phyloP scores from a whole-genome alignment of 2,797 vertebrate genomes.

The Chelmon rostratus region DNA sequence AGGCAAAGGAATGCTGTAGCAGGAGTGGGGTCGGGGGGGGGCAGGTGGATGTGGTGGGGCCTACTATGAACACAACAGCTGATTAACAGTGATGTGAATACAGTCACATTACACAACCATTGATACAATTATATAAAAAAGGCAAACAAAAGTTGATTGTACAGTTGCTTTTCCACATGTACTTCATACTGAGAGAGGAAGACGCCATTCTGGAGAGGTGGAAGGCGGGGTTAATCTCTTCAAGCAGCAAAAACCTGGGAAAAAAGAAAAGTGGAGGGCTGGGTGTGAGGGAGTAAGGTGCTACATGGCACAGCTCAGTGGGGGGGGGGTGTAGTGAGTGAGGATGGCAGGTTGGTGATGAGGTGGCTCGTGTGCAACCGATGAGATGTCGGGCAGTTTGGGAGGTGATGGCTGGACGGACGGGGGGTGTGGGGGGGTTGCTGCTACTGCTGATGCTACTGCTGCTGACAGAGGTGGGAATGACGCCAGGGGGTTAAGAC shows the following conservation, averaged over 20 bases:
- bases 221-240: slow-evolving; percentile 74
- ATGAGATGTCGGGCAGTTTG: slow-evolving; percentile 16
- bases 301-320: slow-evolving; percentile 66
- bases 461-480: slow-evolving; percentile 45
- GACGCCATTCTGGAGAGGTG: slow-evolving; percentile 71
- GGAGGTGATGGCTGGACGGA: slow-evolving; percentile 7
- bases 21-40: neutral
- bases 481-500: slow-evolving; percentile 41
- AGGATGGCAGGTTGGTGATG: slow-evolving; percentile 4
- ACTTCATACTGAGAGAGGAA: slow-evolving; percentile 83
- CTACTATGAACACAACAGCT: slow-evolving; percentile 66
- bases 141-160: slow-evolving; percentile 81
- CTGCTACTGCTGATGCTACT: slow-evolving; percentile 63
- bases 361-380: slow-evolving; percentile 30
- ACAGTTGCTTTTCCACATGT: slow-evolving; percentile 82
- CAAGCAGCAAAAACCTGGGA: slow-evolving; percentile 69
- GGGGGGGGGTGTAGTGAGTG: neutral
- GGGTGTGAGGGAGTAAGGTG: slow-evolving; percentile 42
- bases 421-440: neutral
- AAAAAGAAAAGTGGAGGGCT: neutral
- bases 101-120: slow-evolving; percentile 73
- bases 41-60: slow-evolving; percentile 61
- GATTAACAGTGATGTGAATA: slow-evolving; percentile 71
- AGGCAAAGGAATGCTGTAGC: slow-evolving; percentile 39
- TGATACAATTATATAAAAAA: slow-evolving; percentile 78